Conservation (phyloP, 2,888 invertebrate species). For the Lasius fuliginosus region DNA sequence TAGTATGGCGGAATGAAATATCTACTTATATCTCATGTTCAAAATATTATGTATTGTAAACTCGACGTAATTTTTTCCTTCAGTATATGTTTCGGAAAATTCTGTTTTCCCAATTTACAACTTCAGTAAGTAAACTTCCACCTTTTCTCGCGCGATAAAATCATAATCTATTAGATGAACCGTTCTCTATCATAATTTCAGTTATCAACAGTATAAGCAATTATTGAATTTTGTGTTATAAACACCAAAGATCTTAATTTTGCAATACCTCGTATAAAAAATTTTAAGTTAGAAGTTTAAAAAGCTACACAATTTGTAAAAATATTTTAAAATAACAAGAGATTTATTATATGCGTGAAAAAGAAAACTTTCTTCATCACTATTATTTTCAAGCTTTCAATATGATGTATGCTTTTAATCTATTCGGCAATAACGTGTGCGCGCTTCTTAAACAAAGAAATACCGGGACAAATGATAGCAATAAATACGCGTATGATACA, state of each 20-base stretch:
- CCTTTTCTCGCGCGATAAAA: constrained; percentile 16
- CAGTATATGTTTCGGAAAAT: background rate
- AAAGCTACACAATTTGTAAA: background rate
- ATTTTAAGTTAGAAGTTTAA: background rate
- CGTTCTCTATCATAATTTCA: constrained; percentile 45
- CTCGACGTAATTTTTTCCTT: background rate
- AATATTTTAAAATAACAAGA: background rate
- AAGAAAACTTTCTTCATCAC: background rate
- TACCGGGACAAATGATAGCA: background rate
- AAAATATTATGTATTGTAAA: constrained; percentile 1
- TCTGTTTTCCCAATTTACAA: constrained; percentile 52
- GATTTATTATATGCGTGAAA: background rate
- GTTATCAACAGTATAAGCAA: constrained; percentile 36
- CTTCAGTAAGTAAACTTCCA: constrained; percentile 11
- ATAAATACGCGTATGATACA: background rate
- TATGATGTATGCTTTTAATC: background rate
- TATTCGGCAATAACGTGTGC: background rate
- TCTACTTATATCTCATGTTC: background rate
- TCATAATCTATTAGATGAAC: constrained; percentile 54
- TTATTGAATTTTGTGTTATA: constrained; percentile 14
- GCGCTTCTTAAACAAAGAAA: background rate
- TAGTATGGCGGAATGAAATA: background rate
- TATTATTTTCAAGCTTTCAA: constrained; percentile 12
- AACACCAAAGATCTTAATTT: constrained; percentile 2
- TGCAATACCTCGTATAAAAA: background rate